phyloP scores from a whole-genome alignment of 2,113 vertebrate species.

The Crotalus horridus region DNA sequence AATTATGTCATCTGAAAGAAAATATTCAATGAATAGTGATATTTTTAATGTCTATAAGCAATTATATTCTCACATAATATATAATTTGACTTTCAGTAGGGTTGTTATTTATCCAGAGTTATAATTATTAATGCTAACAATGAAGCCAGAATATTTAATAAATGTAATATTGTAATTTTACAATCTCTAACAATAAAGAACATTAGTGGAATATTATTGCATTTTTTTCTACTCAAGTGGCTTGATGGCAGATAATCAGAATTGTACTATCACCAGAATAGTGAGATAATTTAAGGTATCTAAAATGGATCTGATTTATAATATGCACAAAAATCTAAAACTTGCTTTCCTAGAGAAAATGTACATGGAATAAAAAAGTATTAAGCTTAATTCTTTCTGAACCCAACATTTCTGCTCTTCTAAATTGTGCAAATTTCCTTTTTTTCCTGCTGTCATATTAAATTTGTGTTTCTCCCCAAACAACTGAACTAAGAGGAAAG shows the following conservation, averaged over 20 bases:
- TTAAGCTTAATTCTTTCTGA: background rate
- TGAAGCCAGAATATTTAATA: background rate
- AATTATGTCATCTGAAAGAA: background rate
- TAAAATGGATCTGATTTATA: background rate
- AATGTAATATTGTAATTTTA: background rate
- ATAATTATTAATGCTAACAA: conserved; percentile 4
- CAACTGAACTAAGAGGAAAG: background rate
- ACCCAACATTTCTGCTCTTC: background rate
- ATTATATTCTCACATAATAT: background rate
- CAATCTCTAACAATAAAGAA: background rate
- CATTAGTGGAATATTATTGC: background rate
- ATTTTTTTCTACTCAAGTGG: background rate
- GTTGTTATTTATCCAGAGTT: conserved; percentile 7
- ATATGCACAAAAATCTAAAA: background rate
- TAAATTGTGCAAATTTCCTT: background rate
- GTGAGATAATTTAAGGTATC: background rate
- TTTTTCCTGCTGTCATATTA: background rate
- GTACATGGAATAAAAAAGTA: background rate
- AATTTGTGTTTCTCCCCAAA: background rate
- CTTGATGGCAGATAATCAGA: background rate
- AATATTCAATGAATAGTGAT: background rate
- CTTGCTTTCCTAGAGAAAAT: background rate
- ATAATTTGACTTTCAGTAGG: background rate
- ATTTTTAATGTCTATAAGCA: conserved; percentile 1
- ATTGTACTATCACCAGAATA: background rate